Evolutionary conservation across 2,113 vertebrate genomes (phyloP), one percentile per base, ranked within the genome.

Genomic region (Aix galericulata): DNA sequence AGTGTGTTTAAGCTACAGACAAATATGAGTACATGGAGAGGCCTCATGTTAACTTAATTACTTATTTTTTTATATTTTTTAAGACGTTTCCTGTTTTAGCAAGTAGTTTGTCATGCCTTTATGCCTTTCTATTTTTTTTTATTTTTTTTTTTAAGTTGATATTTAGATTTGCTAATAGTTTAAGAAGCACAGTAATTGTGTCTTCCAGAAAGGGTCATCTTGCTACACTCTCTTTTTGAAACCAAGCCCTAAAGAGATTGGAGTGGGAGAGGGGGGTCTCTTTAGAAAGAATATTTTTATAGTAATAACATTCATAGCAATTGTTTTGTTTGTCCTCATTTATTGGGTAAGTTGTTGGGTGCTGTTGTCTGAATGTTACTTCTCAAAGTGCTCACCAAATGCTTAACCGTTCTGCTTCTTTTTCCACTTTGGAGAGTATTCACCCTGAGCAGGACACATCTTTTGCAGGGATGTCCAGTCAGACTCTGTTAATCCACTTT

Each of bases 1-100:
- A 92, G 4, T 8, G 20, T 76, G 48, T 88, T 90, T 91, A 78
- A 95, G 67, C 83, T 92, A 75, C 83, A 89, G 63, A 64, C 11
- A 76, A 83, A 86, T 73, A 48, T 86, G 63, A 25, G 38, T 89
- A 40, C 31, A 27, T 17, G 56, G 38, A 76, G 50, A 78, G 27
- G 36, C 46, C 20, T 71, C 8, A 27, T 69, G 53, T 26, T 78
- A 69, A 26, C 38, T 78, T 74, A 67, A 31, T 60, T 78, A 55
- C 32, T 12, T 40, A 13, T 17, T 44, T 44, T 46, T 46, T 5
- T n/a, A 36, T 36, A 36, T 48, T 69, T 50, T 74, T 13, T n/a
- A 58, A 74, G 38, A 36, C 27, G 64, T 20, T 32, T 64, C 8
- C 26, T 14, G 13, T 86, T 48, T 66, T 56, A 64, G 34, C 18